These are phyloP conservation scores for Rhynchomys soricoides DNA, from an alignment of 2,113 vertebrate species.

Conservation along the genomic window DNA sequence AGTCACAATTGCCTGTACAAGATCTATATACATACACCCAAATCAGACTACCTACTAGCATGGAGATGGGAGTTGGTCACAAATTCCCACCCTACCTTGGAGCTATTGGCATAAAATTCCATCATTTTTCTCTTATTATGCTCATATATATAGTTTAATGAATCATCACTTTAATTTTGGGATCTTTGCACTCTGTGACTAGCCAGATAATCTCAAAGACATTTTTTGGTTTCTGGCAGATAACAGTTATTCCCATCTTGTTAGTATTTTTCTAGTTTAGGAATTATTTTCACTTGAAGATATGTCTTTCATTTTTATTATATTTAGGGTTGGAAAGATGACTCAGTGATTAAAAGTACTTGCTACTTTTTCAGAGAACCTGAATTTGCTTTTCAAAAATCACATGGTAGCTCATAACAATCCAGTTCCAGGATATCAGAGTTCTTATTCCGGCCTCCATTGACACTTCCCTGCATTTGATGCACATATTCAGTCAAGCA, in stretches of 20 bases:
- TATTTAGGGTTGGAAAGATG: neutral
- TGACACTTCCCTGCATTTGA: neutral
- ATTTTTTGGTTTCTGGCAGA: neutral
- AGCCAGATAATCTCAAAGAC: neutral
- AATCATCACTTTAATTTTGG: neutral
- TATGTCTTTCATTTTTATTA: neutral
- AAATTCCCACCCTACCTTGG: neutral
- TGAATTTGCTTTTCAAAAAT: neutral
- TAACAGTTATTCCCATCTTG: neutral
- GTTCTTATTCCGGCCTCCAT: neutral
- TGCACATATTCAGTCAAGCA: neutral
- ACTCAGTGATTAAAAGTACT: neutral
- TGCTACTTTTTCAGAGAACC: neutral
- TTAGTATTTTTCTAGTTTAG: neutral
- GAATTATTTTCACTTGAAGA: neutral
- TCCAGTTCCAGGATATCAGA: neutral
- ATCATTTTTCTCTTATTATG: neutral
- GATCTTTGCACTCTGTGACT: neutral
- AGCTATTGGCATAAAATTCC: neutral
- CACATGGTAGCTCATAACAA: neutral
- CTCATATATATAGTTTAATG: neutral
- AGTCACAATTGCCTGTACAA: neutral
- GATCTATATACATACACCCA: neutral
- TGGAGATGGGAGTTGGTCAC: neutral
- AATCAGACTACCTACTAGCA: neutral